These are phyloP conservation scores for Crotalus helleri DNA, from an alignment of 2,113 vertebrate genomes.

Conservation along the genomic window DNA sequence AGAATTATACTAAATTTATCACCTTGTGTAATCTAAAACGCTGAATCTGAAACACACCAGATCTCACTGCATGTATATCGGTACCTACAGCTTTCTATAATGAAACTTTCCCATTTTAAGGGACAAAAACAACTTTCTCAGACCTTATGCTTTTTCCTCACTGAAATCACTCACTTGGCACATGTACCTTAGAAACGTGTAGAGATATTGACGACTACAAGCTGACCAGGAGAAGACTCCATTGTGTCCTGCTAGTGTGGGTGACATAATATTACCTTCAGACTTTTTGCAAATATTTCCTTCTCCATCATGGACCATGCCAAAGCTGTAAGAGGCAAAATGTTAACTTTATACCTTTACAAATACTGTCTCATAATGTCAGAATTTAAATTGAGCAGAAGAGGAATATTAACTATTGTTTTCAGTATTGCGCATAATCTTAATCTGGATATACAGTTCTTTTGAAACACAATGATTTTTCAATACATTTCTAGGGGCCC, in stretches of 20 bases:
- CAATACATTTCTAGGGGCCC: background rate
- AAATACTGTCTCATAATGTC: background rate
- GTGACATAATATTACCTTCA: conserved; percentile 90
- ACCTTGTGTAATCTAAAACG: background rate
- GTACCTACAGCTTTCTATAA: background rate
- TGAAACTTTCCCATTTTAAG: background rate
- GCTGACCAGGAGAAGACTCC: conserved; percentile 90
- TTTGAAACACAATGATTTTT: background rate
- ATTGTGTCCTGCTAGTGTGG: conserved; percentile 85
- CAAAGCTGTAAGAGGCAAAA: conserved; percentile 72
- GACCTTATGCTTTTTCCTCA: background rate
- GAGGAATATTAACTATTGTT: background rate
- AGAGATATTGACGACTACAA: conserved; percentile 88
- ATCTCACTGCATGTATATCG: background rate
- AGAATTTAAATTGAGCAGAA: background rate
- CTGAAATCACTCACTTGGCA: background rate
- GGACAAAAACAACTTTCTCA: background rate
- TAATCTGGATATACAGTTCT: background rate
- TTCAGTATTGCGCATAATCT: background rate
- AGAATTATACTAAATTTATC: background rate
- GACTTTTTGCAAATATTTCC: conserved; percentile 88
- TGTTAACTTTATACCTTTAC: background rate
- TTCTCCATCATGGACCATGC: conserved; percentile 90
- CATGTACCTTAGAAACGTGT: conserved; percentile 81
- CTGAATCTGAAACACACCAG: background rate